Evolutionary conservation across 2,113 vertebrate genomes (phyloP), one percentile per base, ranked within the genome.

Genomic region (Catharus bicknelli): DNA sequence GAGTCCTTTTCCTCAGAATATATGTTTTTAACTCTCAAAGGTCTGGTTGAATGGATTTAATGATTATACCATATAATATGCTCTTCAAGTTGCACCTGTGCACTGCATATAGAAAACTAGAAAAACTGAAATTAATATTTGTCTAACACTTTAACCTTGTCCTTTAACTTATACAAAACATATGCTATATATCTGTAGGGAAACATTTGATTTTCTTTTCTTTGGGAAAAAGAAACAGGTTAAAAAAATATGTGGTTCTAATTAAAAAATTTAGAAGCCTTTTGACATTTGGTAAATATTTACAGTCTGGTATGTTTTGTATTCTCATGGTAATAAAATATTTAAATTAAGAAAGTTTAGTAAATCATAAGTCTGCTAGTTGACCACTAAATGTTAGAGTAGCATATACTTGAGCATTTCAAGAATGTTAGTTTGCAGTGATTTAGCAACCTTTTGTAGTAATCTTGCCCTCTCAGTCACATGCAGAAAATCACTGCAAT

Each of bases 21-120:
- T 98, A 98, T 98, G 97, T 98, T 97, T 98, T 98, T 98, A 98
- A 98, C 97, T 98, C 98, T 98, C 98, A 97, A 93, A 98, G 98
- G 98, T 94, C 98, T 97, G 98, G 95, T 97, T 98, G 97, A 98
- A 97, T 98, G 97, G 98, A 98, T 98, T 97, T 97, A 97, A 96
- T 98, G 98, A 98, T 98, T 98, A 98, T 98, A 97, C 93, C 97
- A 96, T 97, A 98, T 98, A 97, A 98, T 98, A 96, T 96, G 97
- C 95, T 98, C 93, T 96, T 96, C 93, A 95, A 97, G 94, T 95
- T 98, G 97, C 98, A 98, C 98, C 98, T 98, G 98, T 98, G 98
- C 97, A 97, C 98, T 98, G 98, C 97, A 96, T 97, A 97, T 97
- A 97, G 97, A 97, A 98, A 97, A 96, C 95, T 94, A 94, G 95